These are phyloP conservation scores for Tragelaphus eurycerus DNA, from an alignment of 2,797 vertebrate species.

Conservation along the genomic window DNA sequence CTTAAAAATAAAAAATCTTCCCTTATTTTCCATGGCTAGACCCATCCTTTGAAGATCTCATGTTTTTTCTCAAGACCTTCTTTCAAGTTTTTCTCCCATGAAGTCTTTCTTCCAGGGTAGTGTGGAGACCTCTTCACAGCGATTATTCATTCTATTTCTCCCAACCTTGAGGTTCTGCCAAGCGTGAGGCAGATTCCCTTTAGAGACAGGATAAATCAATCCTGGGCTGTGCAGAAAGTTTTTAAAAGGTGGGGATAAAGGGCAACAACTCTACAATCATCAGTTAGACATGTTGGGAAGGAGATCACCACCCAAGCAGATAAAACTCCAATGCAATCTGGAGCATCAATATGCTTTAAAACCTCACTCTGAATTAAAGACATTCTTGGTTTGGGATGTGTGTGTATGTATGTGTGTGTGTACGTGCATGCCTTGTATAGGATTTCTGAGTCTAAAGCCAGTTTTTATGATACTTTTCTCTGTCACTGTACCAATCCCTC, in stretches of 20 bases:
- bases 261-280: not conserved
- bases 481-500: not conserved
- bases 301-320: not conserved
- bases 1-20: not conserved
- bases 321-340: not conserved
- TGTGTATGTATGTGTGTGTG: not conserved
- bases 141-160: slow-evolving; percentile 33
- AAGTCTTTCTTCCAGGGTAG: slow-evolving; percentile 72
- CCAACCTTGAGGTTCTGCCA: slow-evolving; percentile 49
- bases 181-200: slow-evolving; percentile 4
- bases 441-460: not conserved
- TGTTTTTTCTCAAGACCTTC: slow-evolving; percentile 31
- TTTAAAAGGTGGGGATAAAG: not conserved
- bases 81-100: slow-evolving; percentile 72
- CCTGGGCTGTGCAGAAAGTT: slow-evolving; percentile 5
- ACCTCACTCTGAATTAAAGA: not conserved
- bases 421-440: not conserved
- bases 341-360: not conserved
- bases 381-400: not conserved
- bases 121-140: slow-evolving; percentile 53
- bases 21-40: slow-evolving; percentile 15
- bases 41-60: slow-evolving; percentile 43
- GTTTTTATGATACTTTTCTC: not conserved
- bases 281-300: not conserved
- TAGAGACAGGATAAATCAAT: slow-evolving; percentile 52